Evolutionary conservation across 2,113 vertebrate genomes (phyloP), one percentile per base, ranked within the genome.

Genomic region (Microcebus griseorufus): DNA sequence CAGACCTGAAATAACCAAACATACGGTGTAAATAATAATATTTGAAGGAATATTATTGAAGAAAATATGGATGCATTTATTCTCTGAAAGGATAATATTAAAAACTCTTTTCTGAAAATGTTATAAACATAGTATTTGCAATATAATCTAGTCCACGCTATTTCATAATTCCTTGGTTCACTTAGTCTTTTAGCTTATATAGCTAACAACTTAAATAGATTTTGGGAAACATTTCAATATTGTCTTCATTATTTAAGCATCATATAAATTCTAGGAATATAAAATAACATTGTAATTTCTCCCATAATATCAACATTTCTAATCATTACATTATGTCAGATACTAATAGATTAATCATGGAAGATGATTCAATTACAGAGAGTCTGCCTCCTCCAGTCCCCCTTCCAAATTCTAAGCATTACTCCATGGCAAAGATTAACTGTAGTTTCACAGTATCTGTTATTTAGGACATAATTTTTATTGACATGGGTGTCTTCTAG

Each of bases 1-100:
- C 99, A 99, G 80, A 99, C 99, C 99, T 99, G 98, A 97, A 97
- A 98, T 64, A 89, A 96, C 34, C 96, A 96, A 98, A 97, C 5
- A 95, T 3, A 95, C 34, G 0, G 1, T 3, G 9, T 98, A 96
- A 98, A 83, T 18, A 84, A 48, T 75, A 86, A 29, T 2, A 95
- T 69, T 91, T 39, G 93, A 78, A 94, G 45, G 45, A 45, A 45
- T 45, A 45, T 45, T 45, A 45, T 13, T 55, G 45, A 91, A 95
- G 16, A 29, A 92, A 95, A 70, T 32, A 53, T 7, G 18, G 18
- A 45, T 85, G 22, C 29, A 82, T 29, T 94, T 95, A 73, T 70
- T 81, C 22, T 94, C 32, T 69, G 7, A 70, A 85, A 93, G 8
- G 37, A 75, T 42, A 55, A 89, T 32, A 0, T 13, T 94, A 23